Conservation (phyloP, 1,140 invertebrate genomes). For the Augochlora pura region DNA sequence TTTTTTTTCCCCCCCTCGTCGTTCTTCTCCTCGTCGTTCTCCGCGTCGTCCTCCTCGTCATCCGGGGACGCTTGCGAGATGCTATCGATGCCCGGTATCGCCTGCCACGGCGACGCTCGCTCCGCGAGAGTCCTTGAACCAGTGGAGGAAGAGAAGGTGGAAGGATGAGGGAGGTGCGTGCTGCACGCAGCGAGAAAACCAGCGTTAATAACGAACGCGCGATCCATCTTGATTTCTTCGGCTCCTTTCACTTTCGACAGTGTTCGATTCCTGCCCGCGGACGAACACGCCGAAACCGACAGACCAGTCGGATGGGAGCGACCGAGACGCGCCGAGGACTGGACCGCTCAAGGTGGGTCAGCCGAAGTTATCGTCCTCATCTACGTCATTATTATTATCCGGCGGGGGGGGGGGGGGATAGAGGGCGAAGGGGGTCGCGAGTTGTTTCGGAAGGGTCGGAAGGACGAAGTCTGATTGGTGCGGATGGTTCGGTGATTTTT, state of each 20-base stretch:
- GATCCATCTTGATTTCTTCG: slow-evolving; percentile 70
- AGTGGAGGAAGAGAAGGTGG: slow-evolving; percentile 51
- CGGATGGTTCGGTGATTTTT: too few relatives aligned
- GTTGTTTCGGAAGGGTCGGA: too few relatives aligned
- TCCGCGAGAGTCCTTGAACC: slow-evolving; percentile 64
- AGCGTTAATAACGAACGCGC: slow-evolving; percentile 65
- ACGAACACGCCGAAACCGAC: slow-evolving; percentile 41
- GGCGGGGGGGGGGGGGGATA: too few relatives aligned
- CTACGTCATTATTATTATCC: too few relatives aligned
- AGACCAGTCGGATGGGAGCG: not conserved
- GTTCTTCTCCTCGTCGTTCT: slow-evolving; percentile 9
- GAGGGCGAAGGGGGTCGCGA: too few relatives aligned
- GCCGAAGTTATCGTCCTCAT: too few relatives aligned
- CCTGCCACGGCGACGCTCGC: slow-evolving; percentile 48
- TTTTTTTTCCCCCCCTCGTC: too few relatives aligned
- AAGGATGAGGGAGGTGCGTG: slow-evolving; percentile 53
- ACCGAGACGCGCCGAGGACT: too few relatives aligned
- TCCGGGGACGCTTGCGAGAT: slow-evolving; percentile 26
- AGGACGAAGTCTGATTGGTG: too few relatives aligned
- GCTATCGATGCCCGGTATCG: slow-evolving; percentile 57
- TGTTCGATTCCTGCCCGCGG: slow-evolving; percentile 53
- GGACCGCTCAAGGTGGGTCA: too few relatives aligned
- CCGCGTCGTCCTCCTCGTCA: slow-evolving; percentile 43
- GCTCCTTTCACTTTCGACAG: slow-evolving; percentile 71
- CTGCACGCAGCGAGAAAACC: slow-evolving; percentile 58